These are phyloP conservation scores for Tragelaphus buxtoni DNA, from an alignment of 2,113 vertebrate genomes.

Conservation along the genomic window DNA sequence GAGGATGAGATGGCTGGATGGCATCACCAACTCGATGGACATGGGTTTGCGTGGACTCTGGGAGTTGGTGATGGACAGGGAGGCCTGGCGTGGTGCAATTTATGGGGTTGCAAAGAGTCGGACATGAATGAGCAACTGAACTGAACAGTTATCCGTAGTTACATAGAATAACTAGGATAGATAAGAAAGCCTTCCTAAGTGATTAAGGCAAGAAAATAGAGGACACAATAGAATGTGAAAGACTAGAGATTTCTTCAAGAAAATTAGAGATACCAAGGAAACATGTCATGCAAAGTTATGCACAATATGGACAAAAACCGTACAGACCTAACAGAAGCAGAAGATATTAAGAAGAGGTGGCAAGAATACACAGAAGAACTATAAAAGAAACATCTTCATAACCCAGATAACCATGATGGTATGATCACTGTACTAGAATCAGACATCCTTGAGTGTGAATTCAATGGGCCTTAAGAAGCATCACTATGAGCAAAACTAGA, in stretches of 20 bases:
- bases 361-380: neutral
- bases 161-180: neutral
- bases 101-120: too few species aligned
- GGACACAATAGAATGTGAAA: neutral
- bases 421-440: neutral
- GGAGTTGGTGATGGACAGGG: too few species aligned
- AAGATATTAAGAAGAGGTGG: neutral
- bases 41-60: too few species aligned
- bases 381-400: neutral
- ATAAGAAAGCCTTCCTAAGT: neutral
- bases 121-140: too few species aligned
- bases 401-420: neutral
- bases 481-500: neutral
- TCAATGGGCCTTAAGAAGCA: neutral
- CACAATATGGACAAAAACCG: rapidly evolving
- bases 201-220: neutral
- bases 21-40: too few species aligned
- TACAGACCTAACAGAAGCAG: neutral
- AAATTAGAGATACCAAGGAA: neutral
- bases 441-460: neutral
- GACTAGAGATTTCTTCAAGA: neutral
- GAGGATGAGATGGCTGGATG: too few species aligned
- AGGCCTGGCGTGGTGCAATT: too few species aligned
- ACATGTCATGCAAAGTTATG: neutral
- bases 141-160: neutral